A percentile compares a stretch with the other conserved stretches of the same genome.
phyloP scores from a whole-genome alignment of 2,888 invertebrate species.

The Blera fallax region DNA sequence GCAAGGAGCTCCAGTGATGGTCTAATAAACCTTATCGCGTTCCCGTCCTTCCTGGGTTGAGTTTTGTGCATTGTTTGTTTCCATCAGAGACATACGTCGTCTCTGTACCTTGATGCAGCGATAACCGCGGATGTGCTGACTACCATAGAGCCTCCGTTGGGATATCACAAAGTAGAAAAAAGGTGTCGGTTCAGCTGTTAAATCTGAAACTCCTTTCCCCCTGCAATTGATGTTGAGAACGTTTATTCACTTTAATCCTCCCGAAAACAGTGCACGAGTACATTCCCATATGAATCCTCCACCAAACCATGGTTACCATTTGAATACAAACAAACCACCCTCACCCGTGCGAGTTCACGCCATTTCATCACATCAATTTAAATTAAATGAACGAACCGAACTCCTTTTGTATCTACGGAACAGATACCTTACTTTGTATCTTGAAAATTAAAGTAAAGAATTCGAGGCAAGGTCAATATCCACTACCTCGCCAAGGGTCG shows the following conservation, averaged over 20 bases:
- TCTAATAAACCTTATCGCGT: too few species aligned
- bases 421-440: too few species aligned
- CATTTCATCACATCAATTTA: slow-evolving; percentile 28
- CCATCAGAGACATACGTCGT: too few species aligned
- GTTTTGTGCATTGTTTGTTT: too few species aligned
- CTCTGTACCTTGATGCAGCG: too few species aligned
- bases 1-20: too few species aligned
- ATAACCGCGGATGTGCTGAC: too few species aligned
- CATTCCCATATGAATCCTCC: neutral
- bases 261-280: neutral
- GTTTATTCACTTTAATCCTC: slow-evolving; percentile 12
- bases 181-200: too few species aligned
- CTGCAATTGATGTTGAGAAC: neutral
- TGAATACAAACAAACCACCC: neutral
- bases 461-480: slow-evolving; percentile 49
- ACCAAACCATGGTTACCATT: neutral
- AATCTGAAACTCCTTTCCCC: neutral
- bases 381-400: slow-evolving; percentile 24
- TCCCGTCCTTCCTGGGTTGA: too few species aligned
- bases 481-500: slow-evolving; percentile 33
- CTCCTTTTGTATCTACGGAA: too few species aligned
- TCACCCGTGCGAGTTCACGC: neutral
- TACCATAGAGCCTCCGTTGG: too few species aligned
- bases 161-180: too few species aligned
- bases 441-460: neutral